A percentile compares a stretch with the other conserved stretches of the same genome.
phyloP scores from a whole-genome alignment of 1,140 invertebrate species.

The Gryon sp. region DNA sequence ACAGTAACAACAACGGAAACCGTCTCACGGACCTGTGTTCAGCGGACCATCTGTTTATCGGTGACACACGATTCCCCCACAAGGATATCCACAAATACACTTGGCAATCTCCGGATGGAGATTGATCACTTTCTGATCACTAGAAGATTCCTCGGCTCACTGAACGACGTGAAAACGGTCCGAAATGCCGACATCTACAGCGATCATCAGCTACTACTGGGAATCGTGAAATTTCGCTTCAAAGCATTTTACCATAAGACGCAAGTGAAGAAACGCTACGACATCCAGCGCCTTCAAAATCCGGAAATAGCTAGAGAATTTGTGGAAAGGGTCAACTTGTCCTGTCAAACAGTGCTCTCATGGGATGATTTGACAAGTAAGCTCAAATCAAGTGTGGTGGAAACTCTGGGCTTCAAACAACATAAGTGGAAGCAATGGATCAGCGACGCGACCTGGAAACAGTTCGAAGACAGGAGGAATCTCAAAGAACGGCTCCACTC shows the following conservation, averaged over 20 bases:
- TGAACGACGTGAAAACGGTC: conserved; percentile 13
- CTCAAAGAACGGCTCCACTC: background rate
- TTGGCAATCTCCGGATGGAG: conserved; percentile 11
- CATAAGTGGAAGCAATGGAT: conserved; percentile 9
- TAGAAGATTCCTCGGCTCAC: conserved; percentile 8
- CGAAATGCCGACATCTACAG: conserved; percentile 21
- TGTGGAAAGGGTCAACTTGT: background rate
- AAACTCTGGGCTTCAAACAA: conserved; percentile 4
- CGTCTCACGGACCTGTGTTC: conserved; percentile 6
- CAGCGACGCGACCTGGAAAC: conserved; percentile 4
- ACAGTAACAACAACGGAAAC: background rate
- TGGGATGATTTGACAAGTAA: background rate
- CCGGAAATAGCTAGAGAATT: background rate
- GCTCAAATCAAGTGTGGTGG: background rate
- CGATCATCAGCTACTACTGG: conserved; percentile 27
- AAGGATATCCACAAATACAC: conserved; percentile 24
- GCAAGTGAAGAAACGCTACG: background rate
- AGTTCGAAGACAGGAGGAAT: conserved; percentile 6
- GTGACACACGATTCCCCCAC: conserved; percentile 6
- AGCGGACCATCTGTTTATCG: conserved; percentile 2
- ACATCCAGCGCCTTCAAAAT: conserved; percentile 6
- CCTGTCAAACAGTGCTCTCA: background rate
- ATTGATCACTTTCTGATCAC: conserved; percentile 18
- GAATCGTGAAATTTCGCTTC: background rate
- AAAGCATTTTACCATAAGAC: background rate